phyloP scores from a whole-genome alignment of 2,113 vertebrate genomes.

The Bubo scandiacus region DNA sequence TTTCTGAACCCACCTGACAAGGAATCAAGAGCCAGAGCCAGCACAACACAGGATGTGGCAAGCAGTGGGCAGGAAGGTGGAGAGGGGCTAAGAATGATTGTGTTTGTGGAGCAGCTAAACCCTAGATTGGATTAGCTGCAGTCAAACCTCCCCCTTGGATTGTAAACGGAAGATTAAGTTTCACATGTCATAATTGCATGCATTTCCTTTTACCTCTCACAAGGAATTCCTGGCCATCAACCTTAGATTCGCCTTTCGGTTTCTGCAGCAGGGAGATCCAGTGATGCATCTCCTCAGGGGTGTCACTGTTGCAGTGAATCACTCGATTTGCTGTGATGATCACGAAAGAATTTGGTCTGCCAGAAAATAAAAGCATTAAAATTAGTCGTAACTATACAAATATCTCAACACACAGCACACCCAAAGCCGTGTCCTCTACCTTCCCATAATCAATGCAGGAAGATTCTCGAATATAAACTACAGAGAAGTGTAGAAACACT shows the following conservation, averaged over 20 bases:
- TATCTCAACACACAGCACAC: neutral
- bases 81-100: neutral
- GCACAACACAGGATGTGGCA: neutral
- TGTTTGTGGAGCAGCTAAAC: neutral
- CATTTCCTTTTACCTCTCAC: slow-evolving; percentile 80
- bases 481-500: neutral
- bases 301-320: slow-evolving; percentile 92
- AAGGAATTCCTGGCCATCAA: slow-evolving; percentile 90
- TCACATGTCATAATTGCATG: neutral
- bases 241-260: slow-evolving; percentile 87
- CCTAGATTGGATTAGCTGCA: neutral
- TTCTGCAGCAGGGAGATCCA: slow-evolving; percentile 94
- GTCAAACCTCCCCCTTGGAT: neutral
- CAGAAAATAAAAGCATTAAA: neutral
- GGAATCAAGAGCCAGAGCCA: neutral
- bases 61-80: neutral
- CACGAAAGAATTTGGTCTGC: slow-evolving; percentile 91
- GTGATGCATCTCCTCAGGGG: slow-evolving; percentile 93
- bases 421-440: neutral
- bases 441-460: neutral
- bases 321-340: slow-evolving; percentile 93
- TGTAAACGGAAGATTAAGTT: neutral
- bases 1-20: neutral
- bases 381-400: neutral
- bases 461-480: neutral